Conservation (phyloP, 2,113 vertebrate genomes). For the Gymnogyps californianus region DNA sequence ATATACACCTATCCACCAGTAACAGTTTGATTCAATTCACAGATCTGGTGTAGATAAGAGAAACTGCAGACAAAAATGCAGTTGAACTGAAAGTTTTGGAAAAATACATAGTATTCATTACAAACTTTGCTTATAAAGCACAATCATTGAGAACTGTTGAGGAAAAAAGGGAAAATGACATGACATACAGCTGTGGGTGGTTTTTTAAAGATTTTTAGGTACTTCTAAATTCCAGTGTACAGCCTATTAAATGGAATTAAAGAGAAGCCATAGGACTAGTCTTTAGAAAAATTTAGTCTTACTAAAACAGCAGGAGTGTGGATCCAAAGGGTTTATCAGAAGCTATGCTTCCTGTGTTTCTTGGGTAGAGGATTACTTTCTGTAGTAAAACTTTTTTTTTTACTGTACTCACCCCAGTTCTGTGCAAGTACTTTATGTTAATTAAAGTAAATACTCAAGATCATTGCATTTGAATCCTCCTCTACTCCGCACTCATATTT, state of each 20-base stretch:
- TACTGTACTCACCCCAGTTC: neutral
- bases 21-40: neutral
- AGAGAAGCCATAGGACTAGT: neutral
- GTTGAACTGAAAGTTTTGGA: neutral
- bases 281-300: neutral
- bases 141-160: neutral
- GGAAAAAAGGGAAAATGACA: neutral
- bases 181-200: neutral
- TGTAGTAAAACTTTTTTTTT: neutral
- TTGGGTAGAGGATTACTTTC: neutral
- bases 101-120: neutral
- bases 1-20: neutral
- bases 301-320: neutral
- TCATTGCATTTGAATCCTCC: neutral
- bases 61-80: neutral
- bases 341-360: neutral
- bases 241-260: neutral
- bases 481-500: neutral
- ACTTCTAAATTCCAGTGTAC: neutral
- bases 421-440: neutral
- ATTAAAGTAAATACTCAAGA: neutral
- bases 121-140: neutral
- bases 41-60: neutral
- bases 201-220: neutral
- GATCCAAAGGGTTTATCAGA: neutral